Evolutionary conservation across 2,113 vertebrate species (phyloP).

Genomic region (Rhineura floridana): DNA sequence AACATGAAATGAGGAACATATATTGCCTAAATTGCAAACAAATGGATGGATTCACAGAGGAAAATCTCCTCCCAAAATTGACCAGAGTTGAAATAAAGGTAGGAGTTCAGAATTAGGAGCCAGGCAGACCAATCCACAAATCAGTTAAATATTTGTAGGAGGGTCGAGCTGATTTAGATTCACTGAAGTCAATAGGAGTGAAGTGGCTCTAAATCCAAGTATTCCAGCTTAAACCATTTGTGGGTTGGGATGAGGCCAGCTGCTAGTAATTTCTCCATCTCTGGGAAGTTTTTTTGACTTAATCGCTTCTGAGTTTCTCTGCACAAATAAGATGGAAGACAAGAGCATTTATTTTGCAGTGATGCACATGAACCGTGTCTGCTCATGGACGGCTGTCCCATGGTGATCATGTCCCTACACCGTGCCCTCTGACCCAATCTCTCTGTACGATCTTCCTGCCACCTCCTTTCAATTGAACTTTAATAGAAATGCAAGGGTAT

Average conservation of each 20-base stretch:
- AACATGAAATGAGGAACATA: conserved; percentile 56
- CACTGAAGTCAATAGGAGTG: not conserved
- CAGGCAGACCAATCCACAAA: not conserved
- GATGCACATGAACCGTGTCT: not conserved
- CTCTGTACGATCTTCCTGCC: not conserved
- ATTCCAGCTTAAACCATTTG: conserved; percentile 19
- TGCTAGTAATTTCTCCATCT: not conserved
- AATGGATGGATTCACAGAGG: conserved; percentile 52
- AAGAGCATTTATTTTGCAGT: not conserved
- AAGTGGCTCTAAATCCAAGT: conserved; percentile 17
- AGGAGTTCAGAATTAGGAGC: conserved; percentile 20
- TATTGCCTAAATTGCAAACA: conserved; percentile 63
- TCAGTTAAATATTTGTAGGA: conserved; percentile 1
- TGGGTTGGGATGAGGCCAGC: not conserved
- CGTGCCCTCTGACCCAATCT: not conserved
- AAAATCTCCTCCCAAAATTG: not conserved
- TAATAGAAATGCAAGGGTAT: not conserved
- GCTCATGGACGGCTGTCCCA: not conserved
- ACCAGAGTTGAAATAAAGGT: conserved; percentile 31
- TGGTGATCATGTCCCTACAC: no score
- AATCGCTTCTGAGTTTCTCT: conserved; percentile 12
- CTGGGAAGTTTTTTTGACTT: conserved; percentile 10
- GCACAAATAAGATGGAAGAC: not conserved
- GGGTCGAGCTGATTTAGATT: not conserved
- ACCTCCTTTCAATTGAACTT: not conserved